A percentile compares a stretch with the other conserved stretches of the same genome.
Conservation (phyloP, 2,888 invertebrate species). For the Noctuana brunneofusca region DNA sequence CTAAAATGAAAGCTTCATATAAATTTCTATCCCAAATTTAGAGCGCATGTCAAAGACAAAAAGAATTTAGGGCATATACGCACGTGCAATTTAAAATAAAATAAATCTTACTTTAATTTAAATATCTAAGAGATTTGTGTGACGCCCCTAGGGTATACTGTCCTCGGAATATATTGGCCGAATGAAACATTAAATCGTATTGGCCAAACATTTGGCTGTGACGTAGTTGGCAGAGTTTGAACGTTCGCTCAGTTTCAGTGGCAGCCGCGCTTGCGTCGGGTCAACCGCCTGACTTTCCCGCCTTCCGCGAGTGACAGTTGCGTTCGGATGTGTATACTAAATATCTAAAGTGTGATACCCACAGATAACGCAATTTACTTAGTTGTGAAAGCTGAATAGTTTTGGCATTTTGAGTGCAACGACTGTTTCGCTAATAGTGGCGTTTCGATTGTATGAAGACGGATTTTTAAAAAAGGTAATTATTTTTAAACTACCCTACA, state of each 20-base stretch:
- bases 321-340: constrained; percentile 42
- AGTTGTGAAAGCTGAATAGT: constrained; percentile 2
- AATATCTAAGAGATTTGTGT: constrained; percentile 15
- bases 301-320: constrained; percentile 64
- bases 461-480: constrained; percentile 14
- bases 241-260: constrained; percentile 62
- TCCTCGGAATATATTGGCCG: constrained; percentile 34
- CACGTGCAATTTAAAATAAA: not conserved
- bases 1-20: too few species aligned
- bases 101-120: not conserved
- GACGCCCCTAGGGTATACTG: constrained; percentile 18
- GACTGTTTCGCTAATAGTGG: constrained; percentile 17
- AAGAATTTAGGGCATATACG: not conserved
- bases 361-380: constrained; percentile 12
- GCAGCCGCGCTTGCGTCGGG: constrained; percentile 68
- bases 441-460: constrained; percentile 5
- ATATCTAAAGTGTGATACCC: constrained; percentile 19
- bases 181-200: constrained; percentile 36
- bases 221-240: constrained; percentile 53
- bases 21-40: not conserved
- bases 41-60: not conserved
- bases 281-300: constrained; percentile 61
- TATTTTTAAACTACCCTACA: not conserved
- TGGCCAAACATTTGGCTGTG: constrained; percentile 53
- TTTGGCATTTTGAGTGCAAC: constrained; percentile 17